These are phyloP conservation scores for Chymomyza procnemis DNA, from an alignment of 2,888 invertebrate genomes.

Conservation along the genomic window DNA sequence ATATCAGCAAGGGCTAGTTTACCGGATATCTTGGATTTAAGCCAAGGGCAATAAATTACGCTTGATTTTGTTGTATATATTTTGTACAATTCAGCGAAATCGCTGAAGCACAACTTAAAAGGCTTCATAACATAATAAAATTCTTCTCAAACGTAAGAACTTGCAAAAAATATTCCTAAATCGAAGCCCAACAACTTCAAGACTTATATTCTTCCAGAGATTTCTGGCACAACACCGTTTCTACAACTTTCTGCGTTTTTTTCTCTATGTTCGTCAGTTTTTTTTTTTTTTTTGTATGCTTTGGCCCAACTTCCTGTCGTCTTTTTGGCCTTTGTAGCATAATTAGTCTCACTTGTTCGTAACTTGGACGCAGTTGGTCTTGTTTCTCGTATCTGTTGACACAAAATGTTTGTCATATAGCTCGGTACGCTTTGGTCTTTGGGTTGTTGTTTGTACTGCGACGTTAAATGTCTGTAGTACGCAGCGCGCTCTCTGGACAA, in stretches of 20 bases:
- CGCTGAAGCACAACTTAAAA: too few relatives aligned
- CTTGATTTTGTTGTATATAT: too few relatives aligned
- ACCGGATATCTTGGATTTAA: too few relatives aligned
- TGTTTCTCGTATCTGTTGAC: background rate
- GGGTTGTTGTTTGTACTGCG: background rate
- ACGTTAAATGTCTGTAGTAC: background rate
- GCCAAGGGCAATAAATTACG: too few relatives aligned
- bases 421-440: background rate
- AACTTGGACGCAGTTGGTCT: background rate
- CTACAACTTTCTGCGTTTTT: background rate
- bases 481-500: slow-evolving; percentile 18
- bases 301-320: slow-evolving; percentile 51
- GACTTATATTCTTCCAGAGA: too few relatives aligned
- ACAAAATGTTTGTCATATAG: background rate
- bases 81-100: too few relatives aligned
- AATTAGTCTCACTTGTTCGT: slow-evolving; percentile 50
- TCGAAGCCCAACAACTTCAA: too few relatives aligned
- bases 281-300: background rate
- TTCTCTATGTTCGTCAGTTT: too few relatives aligned
- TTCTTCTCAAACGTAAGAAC: too few relatives aligned
- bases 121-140: too few relatives aligned
- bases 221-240: background rate
- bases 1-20: too few relatives aligned
- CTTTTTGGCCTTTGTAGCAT: slow-evolving; percentile 15
- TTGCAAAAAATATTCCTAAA: too few relatives aligned